Evolutionary conservation across 2,113 vertebrate species (phyloP).

Genomic region (Lucifuga dentata): DNA sequence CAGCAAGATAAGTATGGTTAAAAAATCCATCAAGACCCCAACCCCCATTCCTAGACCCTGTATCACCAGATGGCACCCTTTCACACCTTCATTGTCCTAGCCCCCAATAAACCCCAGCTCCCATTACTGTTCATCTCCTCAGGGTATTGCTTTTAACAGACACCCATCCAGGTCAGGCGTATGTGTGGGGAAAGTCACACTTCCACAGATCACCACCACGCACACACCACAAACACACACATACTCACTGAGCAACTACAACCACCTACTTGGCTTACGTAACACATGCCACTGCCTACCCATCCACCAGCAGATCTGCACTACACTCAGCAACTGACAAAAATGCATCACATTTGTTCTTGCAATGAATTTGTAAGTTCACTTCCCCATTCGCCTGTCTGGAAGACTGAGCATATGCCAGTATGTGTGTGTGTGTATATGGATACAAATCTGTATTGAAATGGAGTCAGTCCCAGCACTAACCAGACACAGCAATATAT

Average conservation of each 20-base stretch:
- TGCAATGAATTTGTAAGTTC: slow-evolving; percentile 9
- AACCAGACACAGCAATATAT: too few species aligned
- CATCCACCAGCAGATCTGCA: slow-evolving; percentile 60
- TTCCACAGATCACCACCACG: slow-evolving; percentile 45
- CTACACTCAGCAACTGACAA: slow-evolving; percentile 48
- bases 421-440: too few species aligned
- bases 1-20: slow-evolving; percentile 24
- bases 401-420: slow-evolving; percentile 22
- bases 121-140: slow-evolving; percentile 39
- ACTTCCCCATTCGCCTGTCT: slow-evolving; percentile 26
- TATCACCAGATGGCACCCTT: slow-evolving; percentile 24
- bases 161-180: slow-evolving; percentile 54
- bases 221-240: slow-evolving; percentile 38
- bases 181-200: slow-evolving; percentile 56
- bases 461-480: too few species aligned
- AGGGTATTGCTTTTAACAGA: slow-evolving; percentile 43
- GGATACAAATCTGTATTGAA: too few species aligned
- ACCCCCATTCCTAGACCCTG: slow-evolving; percentile 30
- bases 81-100: slow-evolving; percentile 7
- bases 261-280: slow-evolving; percentile 79
- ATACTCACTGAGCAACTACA: slow-evolving; percentile 59
- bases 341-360: slow-evolving; percentile 43
- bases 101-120: slow-evolving; percentile 24
- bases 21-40: slow-evolving; percentile 19
- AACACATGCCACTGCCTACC: slow-evolving; percentile 76